Evolutionary conservation across 2,888 invertebrate species (phyloP), one percentile per base, ranked within the genome.

Genomic region (Pharmacophagus antenor): DNA sequence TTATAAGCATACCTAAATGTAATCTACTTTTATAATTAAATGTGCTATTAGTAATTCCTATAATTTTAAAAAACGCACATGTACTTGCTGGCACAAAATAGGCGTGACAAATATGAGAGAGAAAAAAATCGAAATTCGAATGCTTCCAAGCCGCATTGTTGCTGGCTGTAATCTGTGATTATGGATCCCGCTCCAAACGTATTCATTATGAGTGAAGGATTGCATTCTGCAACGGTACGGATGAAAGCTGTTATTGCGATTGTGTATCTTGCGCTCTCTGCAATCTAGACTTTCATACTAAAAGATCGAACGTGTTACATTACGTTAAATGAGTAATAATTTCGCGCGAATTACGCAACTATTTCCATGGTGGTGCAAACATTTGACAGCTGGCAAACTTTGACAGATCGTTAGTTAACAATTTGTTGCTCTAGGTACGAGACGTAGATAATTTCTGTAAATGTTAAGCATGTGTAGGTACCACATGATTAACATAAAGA

Each of bases 201-300:
- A 49, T 41, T 54, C 58, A 58, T 54, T 54, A 44, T 44, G 53
- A 49, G 17, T 49, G 27, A 27, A 22, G 59, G n/a, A 49, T 54
- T 53, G 48, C 48, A 42, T 53, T 53, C 53, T 48, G 25, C 20
- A 41, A 8, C 25, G 46, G 48, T 53, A 47, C 52, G 53, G 42
- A 51, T 51, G 27, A 44, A 57, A 44, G 48, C 42, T 18, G 48
- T 53, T 58, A 48, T 53, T 41, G 37, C 25, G 53, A 8, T n/a
- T 25, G 18, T 20, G 42, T 41, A 50, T 46, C 51, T 1, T n/a
- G 44, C 18, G 18, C 18, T 37, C 37, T 18, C 6, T 44, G 42
- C 18, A 44, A 44, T 44, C 42, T 18, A 17, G 5, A 2, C 7
- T 44, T 20, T 44, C 7, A 10, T 44, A 44, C 7, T 18, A 7